Evolutionary conservation across 2,797 vertebrate species (phyloP).

Genomic region (Cyclura pinguis): DNA sequence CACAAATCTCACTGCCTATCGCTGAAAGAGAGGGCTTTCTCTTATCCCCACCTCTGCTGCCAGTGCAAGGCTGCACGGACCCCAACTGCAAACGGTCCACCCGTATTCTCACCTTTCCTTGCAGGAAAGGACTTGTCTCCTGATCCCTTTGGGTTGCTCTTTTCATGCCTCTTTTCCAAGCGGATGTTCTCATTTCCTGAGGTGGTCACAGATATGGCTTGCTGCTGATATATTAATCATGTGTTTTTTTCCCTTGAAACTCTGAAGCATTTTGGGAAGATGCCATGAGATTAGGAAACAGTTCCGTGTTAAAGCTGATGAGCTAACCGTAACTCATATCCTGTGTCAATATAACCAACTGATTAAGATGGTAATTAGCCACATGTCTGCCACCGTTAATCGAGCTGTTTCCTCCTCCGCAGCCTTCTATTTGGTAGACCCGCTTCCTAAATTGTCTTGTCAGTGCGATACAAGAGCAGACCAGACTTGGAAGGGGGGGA

Average conservation of each 20-base stretch:
- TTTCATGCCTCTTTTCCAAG: neutral
- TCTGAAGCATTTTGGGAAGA: conserved; percentile 22
- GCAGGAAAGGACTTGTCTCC: neutral
- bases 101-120: neutral
- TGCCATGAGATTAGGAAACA: conserved; percentile 37
- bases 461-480: neutral
- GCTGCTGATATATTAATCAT: conserved; percentile 50
- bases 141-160: no score
- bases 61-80: neutral
- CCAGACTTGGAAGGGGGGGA: conserved; percentile 4
- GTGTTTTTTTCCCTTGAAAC: conserved; percentile 50
- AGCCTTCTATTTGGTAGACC: neutral
- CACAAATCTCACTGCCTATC: no score
- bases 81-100: neutral
- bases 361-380: conserved; percentile 58
- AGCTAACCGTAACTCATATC: conserved; percentile 70
- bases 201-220: conserved; percentile 43
- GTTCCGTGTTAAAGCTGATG: conserved; percentile 46
- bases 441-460: neutral
- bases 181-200: conserved; percentile 31
- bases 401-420: conserved; percentile 35
- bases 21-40: no score
- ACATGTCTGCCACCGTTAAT: conserved; percentile 28
- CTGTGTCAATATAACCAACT: conserved; percentile 55
- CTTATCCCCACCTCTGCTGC: no score